phyloP scores from a whole-genome alignment of 2,113 vertebrate species.

The Carollia perspicillata region DNA sequence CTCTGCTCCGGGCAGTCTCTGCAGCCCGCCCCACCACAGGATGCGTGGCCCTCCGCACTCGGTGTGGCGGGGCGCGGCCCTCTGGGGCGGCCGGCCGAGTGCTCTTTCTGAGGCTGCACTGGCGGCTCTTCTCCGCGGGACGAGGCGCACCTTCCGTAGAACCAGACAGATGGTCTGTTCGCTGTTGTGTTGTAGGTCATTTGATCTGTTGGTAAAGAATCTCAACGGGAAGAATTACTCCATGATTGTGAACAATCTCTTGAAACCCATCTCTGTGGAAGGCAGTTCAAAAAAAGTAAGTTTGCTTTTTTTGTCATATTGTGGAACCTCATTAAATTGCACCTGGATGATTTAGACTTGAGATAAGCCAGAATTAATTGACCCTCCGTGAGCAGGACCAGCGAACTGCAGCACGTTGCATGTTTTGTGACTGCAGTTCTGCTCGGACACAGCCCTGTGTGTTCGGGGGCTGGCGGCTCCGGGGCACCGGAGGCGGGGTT shows the following conservation, averaged over 20 bases:
- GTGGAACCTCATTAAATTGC: background rate
- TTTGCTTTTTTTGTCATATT: background rate
- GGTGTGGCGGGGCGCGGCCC: background rate
- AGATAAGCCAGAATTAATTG: background rate
- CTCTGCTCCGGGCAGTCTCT: background rate
- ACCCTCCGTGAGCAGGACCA: background rate
- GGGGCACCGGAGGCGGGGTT: fast-evolving
- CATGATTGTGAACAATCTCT: constrained; percentile 93
- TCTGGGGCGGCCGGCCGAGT: background rate
- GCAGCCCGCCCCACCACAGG: background rate
- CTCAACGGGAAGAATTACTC: constrained; percentile 94
- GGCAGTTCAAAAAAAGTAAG: constrained; percentile 93
- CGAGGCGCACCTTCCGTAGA: background rate
- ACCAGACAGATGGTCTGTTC: background rate
- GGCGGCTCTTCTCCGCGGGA: background rate
- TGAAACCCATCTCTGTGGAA: constrained; percentile 89
- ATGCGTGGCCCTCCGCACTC: background rate
- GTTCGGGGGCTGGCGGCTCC: background rate
- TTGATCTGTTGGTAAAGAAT: constrained; percentile 93
- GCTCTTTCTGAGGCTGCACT: background rate
- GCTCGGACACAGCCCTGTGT: too few species aligned
- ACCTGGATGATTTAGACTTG: background rate
- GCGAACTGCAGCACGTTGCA: background rate
- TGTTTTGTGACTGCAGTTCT: background rate
- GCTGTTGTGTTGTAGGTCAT: constrained; percentile 83